These are phyloP conservation scores for Rhynchonycteris naso DNA, from an alignment of 2,797 vertebrate species.

Conservation along the genomic window DNA sequence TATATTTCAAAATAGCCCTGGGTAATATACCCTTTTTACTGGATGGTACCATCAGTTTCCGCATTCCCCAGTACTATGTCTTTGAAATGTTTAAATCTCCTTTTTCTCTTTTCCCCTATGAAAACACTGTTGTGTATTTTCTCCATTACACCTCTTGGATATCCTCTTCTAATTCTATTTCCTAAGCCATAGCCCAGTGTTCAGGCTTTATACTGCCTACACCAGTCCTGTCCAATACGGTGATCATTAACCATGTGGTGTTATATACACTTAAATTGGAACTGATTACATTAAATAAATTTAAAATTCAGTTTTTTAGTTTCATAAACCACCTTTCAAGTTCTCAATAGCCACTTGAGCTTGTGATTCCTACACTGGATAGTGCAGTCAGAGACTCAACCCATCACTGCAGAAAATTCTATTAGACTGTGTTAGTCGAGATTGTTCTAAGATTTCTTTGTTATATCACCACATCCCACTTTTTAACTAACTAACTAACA, in stretches of 20 bases:
- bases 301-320: background rate
- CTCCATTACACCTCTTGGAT: background rate
- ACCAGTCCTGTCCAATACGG: background rate
- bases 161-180: conserved; percentile 15
- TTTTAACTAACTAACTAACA: background rate
- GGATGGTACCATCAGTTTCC: background rate
- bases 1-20: conserved; percentile 7
- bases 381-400: background rate
- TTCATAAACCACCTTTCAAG: conserved; percentile 8
- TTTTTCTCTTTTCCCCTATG: background rate
- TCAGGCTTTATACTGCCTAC: background rate
- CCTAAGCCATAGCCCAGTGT: background rate
- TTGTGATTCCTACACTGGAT: background rate
- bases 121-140: background rate
- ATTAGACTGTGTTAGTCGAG: background rate
- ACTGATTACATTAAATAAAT: background rate
- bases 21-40: background rate
- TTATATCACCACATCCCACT: background rate
- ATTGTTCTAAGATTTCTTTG: background rate
- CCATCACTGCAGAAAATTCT: background rate
- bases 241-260: background rate
- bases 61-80: background rate
- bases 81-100: conserved; percentile 37
- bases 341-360: background rate
- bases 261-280: conserved; percentile 10